Base-by-base conservation (phyloP, 1,140 invertebrate genomes). In the Drosophila serrata region DNA sequence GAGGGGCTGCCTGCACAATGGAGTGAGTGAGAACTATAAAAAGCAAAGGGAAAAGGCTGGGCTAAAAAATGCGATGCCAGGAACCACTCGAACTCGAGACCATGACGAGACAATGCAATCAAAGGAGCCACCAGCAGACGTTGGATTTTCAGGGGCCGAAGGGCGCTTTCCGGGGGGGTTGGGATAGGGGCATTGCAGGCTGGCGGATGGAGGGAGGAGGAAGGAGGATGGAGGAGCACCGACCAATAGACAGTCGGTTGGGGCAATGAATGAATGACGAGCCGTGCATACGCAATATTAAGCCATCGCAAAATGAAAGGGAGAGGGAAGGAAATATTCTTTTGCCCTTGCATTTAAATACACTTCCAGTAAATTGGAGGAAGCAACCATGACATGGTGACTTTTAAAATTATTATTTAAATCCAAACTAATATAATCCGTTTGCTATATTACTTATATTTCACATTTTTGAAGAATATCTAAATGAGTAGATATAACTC, bases 61-160 rank as follows among this genome's bases (percentile, higher is more conserved):
- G 60, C 17, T 43, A 19, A 68, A 55, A 75, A 76, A 55, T 65
- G 67, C 59, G 73, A 56, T 73, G 57, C 65, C 77, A 79, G 85
- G 70, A 75, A 90, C 85, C 85, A 90, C 85, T 90, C 81, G 78
- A 90, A 76, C 81, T 79, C 78, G 85, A 90, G 85, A 90, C 85
- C 81, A 90, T 90, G 85, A 90, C 85, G 81, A 90, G 81, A 90
- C 85, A 90, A 90, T 90, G 81, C 85, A 90, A 90, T 90, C 81
- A 90, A 90, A 90, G 80, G 85, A 88, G 78, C 73, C 82, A 77
- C 68, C 64, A 72, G 56, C 33, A 46, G 62, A 29, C 31, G 27
- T 8, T 33, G 64, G 27, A 35, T 31, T 49, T 39, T 24, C 24
- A 46, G 42, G 63, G 53, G 62, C 11, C 49, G n/a, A 33, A 33